phyloP scores from a whole-genome alignment of 2,113 vertebrate species.

The Leucosticte australis region DNA sequence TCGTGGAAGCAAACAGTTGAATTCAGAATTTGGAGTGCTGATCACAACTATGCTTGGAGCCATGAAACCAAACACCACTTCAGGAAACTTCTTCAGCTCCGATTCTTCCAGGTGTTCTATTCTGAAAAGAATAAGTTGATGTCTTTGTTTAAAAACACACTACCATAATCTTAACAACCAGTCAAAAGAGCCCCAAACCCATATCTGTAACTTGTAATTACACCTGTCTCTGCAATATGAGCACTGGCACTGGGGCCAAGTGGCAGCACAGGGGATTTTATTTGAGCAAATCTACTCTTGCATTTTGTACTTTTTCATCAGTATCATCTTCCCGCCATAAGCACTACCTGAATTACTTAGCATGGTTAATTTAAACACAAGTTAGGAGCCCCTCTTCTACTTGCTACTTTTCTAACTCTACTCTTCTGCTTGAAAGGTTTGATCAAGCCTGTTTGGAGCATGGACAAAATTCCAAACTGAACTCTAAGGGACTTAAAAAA shows the following conservation, averaged over 20 bases:
- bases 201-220: background rate
- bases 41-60: conserved; percentile 81
- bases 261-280: background rate
- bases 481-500: background rate
- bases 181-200: background rate
- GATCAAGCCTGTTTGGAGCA: background rate
- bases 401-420: background rate
- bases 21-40: conserved; percentile 93
- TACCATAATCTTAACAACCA: background rate
- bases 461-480: background rate
- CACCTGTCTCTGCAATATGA: background rate
- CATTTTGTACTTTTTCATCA: background rate
- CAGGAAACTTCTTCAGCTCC: conserved; percentile 83
- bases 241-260: background rate
- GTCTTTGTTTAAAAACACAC: background rate
- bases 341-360: background rate
- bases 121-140: conserved; percentile 65
- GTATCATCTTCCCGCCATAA: background rate
- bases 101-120: conserved; percentile 88
- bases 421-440: background rate
- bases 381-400: background rate
- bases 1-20: conserved; percentile 83
- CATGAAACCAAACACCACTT: conserved; percentile 93
- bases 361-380: background rate
- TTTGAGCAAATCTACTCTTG: background rate